Evolutionary conservation across 2,797 vertebrate species (phyloP).

Genomic region (Gymnocypris eckloni): DNA sequence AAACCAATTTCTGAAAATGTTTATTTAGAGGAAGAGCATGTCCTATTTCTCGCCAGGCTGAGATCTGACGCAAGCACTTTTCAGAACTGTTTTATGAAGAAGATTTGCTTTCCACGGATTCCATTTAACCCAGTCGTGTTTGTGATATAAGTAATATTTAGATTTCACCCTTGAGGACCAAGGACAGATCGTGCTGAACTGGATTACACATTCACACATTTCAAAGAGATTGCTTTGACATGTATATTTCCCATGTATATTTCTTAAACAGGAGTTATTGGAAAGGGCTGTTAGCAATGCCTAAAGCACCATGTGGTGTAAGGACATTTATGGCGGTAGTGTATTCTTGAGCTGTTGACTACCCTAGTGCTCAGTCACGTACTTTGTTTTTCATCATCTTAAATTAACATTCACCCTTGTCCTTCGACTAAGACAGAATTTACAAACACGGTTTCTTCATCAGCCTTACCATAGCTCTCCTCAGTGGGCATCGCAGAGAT

Average conservation of each 20-base stretch:
- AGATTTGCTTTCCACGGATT: slow-evolving; percentile 11
- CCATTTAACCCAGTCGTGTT: background rate
- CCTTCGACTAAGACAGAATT: slow-evolving; percentile 21
- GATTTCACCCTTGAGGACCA: background rate
- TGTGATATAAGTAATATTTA: background rate
- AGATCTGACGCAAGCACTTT: slow-evolving; percentile 12
- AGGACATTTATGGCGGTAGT: background rate
- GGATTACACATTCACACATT: background rate
- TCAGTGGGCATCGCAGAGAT: slow-evolving; percentile 6
- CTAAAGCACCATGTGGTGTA: background rate
- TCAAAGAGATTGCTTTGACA: slow-evolving; percentile 5
- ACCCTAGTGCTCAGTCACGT: background rate
- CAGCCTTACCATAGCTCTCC: background rate
- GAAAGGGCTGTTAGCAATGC: background rate
- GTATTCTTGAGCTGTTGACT: background rate
- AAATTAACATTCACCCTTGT: slow-evolving; percentile 25
- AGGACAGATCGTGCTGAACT: slow-evolving; percentile 3
- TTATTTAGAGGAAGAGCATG: slow-evolving; percentile 3
- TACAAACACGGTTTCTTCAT: slow-evolving; percentile 1
- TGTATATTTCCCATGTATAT: background rate
- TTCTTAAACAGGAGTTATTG: background rate
- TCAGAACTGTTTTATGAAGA: background rate
- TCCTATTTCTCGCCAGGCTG: background rate
- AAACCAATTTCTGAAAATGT: background rate
- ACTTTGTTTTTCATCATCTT: background rate